Evolutionary conservation across 2,888 invertebrate species (phyloP), one percentile per base, ranked within the genome.

Genomic region (Merodon equestris): DNA sequence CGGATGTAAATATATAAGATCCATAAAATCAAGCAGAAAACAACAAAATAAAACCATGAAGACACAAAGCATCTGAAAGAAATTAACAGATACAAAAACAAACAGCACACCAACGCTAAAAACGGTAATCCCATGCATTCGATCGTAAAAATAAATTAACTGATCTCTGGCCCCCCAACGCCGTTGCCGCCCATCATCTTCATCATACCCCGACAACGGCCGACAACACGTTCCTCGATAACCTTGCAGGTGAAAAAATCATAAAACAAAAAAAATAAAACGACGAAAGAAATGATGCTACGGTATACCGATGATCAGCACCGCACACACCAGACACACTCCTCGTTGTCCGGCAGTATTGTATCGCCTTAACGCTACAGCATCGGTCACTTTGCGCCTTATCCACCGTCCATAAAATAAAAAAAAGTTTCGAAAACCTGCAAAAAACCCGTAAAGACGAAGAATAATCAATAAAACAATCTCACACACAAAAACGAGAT

Each of bases 131-230:
- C 54, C 64, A 74, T 70, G 42, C 68, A 71, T 66, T 57, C 50
- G 64, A 56, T 68, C 70, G 45, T 74, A 60, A 70, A 74, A 56
- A 79, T 79, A 79, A 79, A 79, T 79, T 73, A 73, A 68, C 36
- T 60, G 56, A 73, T 64, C 74, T 61, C 58, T 63, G 44, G 36
- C 17, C 53, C 61, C 71, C 60, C 14, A n/a, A 5, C 10, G 9
- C 3, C 3, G 18, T 17, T 9, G 45, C 56, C 60, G 19, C 63
- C 73, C 57, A 58, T 68, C 56, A 34, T 54, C 14, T 7, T 48
- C 38, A 50, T 38, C 36, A n/a, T 15, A 14, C 15, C 40, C 45
- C 9, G 36, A 51, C 14, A 45, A 18, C 27, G 7, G 27, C 27
- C 14, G 36, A 18, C 10, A 57, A 48, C 66, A 51, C 60, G 57